Evolutionary conservation across 2,113 vertebrate species (phyloP).

Genomic region (Pogonocichla stellata): DNA sequence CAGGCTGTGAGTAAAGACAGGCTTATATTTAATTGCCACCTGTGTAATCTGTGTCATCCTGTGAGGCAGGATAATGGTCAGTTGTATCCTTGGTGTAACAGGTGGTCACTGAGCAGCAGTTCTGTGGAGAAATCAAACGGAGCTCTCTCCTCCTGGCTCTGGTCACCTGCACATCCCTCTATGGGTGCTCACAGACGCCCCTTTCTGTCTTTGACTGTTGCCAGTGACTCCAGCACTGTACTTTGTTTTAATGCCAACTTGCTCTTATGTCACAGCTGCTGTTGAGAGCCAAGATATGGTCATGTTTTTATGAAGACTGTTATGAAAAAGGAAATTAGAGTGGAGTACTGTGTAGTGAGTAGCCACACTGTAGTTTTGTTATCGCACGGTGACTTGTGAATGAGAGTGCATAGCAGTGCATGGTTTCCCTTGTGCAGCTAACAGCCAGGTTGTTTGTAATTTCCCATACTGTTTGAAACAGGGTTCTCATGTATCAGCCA

Average conservation of each 20-base stretch:
- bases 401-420: not conserved
- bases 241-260: constrained; percentile 23
- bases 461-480: constrained; percentile 72
- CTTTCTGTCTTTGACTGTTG: not conserved
- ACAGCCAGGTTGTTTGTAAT: constrained; percentile 58
- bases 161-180: not conserved
- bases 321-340: constrained; percentile 36
- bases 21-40: rapidly evolving
- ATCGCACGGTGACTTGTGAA: not conserved
- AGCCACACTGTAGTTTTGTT: not conserved
- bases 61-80: not conserved
- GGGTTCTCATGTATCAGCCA: constrained; percentile 92
- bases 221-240: not conserved
- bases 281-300: not conserved
- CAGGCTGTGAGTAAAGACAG: not conserved
- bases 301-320: constrained; percentile 53
- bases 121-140: rapidly evolving
- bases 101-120: not conserved
- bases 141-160: not conserved
- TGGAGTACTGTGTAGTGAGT: constrained; percentile 47
- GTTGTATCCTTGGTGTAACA: rapidly evolving
- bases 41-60: not conserved
- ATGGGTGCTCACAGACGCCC: not conserved
- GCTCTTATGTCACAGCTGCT: constrained; percentile 36
- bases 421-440: constrained; percentile 7